Percentiles rank a stretch among this genome's conserved stretches.
Evolutionary conservation across 2,113 vertebrate genomes (phyloP).

Genomic region (Girardinichthys multiradiatus): DNA sequence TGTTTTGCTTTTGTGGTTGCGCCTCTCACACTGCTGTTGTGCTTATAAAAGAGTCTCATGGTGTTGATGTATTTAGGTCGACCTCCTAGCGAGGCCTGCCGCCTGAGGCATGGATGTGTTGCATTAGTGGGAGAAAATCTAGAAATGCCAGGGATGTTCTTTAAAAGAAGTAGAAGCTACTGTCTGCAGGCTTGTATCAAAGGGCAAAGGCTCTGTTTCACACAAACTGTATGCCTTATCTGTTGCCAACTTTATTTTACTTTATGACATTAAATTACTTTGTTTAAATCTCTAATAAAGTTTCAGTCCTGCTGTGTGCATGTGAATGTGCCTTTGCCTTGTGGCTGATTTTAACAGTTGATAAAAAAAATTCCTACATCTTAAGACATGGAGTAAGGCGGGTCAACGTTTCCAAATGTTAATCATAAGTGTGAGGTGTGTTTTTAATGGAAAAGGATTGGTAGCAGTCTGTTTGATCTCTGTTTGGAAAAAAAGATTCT

Average conservation of each 20-base stretch:
- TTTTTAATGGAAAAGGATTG: no score
- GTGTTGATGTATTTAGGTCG: constrained; percentile 15
- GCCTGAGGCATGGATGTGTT: constrained; percentile 20
- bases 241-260: neutral
- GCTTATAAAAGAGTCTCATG: constrained; percentile 33
- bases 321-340: neutral
- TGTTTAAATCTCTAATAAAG: neutral
- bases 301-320: neutral
- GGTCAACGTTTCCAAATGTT: no score
- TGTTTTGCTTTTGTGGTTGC: constrained; percentile 2
- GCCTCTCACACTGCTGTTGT: constrained; percentile 11
- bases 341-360: no score
- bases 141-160: constrained; percentile 17
- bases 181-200: constrained; percentile 13
- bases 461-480: no score
- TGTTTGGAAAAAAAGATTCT: no score
- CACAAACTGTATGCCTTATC: neutral
- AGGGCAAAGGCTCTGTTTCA: constrained; percentile 7
- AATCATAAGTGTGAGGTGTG: no score
- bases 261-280: neutral
- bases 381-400: no score
- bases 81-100: constrained; percentile 27
- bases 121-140: constrained; percentile 14
- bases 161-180: neutral
- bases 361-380: no score